These are phyloP conservation scores for Lycia hirtaria DNA, from an alignment of 2,888 invertebrate genomes.

Conservation along the genomic window DNA sequence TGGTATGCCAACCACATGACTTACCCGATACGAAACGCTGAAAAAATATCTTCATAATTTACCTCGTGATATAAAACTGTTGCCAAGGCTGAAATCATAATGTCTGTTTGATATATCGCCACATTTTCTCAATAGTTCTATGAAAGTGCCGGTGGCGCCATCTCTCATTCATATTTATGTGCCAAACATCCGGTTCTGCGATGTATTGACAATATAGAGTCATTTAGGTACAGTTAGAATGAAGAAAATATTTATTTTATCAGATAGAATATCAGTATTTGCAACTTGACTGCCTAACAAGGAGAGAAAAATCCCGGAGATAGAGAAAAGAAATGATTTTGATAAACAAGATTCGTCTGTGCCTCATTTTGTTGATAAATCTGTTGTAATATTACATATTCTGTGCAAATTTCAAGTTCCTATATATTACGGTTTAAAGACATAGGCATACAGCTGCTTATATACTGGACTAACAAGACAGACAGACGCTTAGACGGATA, in stretches of 20 bases:
- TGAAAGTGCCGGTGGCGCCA: constrained; percentile 24
- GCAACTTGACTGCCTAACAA: no score
- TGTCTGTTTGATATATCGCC: constrained; percentile 15
- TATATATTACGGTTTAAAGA: no score
- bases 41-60: constrained; percentile 5
- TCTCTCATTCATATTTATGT: constrained; percentile 29
- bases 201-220: constrained; percentile 22
- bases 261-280: no score
- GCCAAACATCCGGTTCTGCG: constrained; percentile 30
- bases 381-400: no score
- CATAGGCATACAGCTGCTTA: no score
- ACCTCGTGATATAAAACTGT: constrained; percentile 5
- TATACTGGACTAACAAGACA: no score
- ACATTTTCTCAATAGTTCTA: constrained; percentile 25
- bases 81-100: constrained; percentile 14
- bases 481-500: no score
- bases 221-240: constrained; percentile 23
- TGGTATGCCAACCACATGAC: not conserved
- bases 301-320: no score
- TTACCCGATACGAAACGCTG: not conserved
- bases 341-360: no score
- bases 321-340: no score
- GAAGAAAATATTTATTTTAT: not conserved
- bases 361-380: no score
- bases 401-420: no score